These are phyloP conservation scores for Atrina japonica DNA, from an alignment of 2,888 invertebrate species.

Conservation along the genomic window DNA sequence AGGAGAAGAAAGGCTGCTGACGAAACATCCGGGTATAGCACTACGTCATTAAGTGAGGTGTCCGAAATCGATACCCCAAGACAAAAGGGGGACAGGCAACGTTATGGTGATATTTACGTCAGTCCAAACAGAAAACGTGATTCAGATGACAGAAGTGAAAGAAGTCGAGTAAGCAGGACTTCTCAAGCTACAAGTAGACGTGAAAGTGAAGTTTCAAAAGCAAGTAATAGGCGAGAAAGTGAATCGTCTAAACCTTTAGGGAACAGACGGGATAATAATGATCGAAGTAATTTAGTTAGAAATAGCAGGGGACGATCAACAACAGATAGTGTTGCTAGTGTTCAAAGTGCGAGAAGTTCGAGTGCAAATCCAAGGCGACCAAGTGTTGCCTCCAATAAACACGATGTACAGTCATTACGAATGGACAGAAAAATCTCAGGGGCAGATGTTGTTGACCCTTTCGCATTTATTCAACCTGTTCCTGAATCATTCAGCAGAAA, in stretches of 20 bases:
- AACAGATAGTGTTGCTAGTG: constrained; percentile 36
- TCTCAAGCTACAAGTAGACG: constrained; percentile 32
- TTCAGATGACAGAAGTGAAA: constrained; percentile 41
- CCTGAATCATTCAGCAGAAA: constrained; percentile 56
- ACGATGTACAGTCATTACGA: constrained; percentile 17
- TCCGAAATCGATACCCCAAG: constrained; percentile 52
- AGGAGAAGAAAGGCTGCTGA: constrained; percentile 40
- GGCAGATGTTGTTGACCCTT: constrained; percentile 56
- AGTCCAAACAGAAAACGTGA: constrained; percentile 12
- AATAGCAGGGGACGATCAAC: constrained; percentile 20
- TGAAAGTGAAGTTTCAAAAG: constrained; percentile 27
- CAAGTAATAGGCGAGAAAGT: constrained; percentile 12
- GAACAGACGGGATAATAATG: constrained; percentile 12
- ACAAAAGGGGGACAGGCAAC: constrained; percentile 12
- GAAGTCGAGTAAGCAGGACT: constrained; percentile 28
- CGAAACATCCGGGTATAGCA: constrained; percentile 59
- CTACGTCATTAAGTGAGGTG: constrained; percentile 60
- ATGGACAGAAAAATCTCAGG: constrained; percentile 16
- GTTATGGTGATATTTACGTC: neutral
- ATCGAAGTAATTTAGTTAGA: constrained; percentile 8
- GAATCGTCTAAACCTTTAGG: constrained; percentile 24
- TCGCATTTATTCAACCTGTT: constrained; percentile 62
- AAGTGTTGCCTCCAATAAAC: constrained; percentile 38
- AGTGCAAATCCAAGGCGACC: constrained; percentile 31
- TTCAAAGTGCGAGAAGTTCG: constrained; percentile 31